Base-by-base conservation (phyloP, 2,797 vertebrate genomes). In the Xiphophorus birchmanni region DNA sequence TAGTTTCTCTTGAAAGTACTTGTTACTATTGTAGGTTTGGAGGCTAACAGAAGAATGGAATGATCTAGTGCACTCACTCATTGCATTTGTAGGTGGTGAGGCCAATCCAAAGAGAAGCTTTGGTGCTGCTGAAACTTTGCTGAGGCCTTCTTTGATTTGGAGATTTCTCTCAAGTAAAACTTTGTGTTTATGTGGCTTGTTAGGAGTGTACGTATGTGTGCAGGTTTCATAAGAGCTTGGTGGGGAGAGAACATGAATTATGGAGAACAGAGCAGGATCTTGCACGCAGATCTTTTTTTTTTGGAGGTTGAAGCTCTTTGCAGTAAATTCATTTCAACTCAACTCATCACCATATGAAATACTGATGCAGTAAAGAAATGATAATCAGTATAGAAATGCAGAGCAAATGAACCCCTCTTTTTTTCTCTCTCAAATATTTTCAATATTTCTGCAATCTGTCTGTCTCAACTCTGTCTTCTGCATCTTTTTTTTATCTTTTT, bases 221-320 rank as follows among this genome's bases (percentile, higher is more conserved):
- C 79, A 86, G 60, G 90, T 94, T 95, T 95, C 85, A 90, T 91
- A 94, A 93, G 91, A 94, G 88, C 88, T 87, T 82, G 81, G 90
- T 89, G 81, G 89, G 87, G 90, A 85, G 84, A 90, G 89, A 90
- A 82, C 92, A 94, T 95, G 90, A 95, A 95, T 96, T 94, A 95
- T 95, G 89, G 87, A 95, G 86, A 92, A 76, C 79, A 81, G 90
- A 92, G 90, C 85, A 82, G 87, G 85, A 86, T 94, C 88, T 90
- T 87, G 91, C 90, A 93, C 79, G 90, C 90, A 89, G 89, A 87
- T 76, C 87, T 86, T 89, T 80, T 73, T 48, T 65, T 65, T 63
- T 63, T 32, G 15, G 35, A 17, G 75, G 75, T 82, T 4, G 58
- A 85, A 80, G 42, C 63, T 88, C n/a, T 78, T n/a, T 44, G 73